phyloP scores from a whole-genome alignment of 2,888 invertebrate species.

The Ichneumon xanthorius region DNA sequence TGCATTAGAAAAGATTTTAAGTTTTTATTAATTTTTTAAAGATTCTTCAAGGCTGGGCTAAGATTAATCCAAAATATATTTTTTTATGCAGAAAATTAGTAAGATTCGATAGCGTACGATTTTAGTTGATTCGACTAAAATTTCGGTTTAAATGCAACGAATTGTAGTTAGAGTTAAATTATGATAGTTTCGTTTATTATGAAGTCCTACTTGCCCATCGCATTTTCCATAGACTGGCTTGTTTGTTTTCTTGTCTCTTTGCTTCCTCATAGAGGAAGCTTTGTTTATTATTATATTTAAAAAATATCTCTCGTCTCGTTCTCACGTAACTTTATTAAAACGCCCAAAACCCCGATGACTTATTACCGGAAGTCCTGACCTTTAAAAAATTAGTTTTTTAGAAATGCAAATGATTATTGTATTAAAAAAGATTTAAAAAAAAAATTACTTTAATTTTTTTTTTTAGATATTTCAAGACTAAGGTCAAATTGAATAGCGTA shows the following conservation, averaged over 20 bases:
- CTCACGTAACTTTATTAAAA: slow-evolving; percentile 42
- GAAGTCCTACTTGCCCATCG: background rate
- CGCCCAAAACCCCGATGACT: slow-evolving; percentile 52
- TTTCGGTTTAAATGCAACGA: no score
- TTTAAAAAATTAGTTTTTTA: background rate
- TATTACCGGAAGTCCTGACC: slow-evolving; percentile 66
- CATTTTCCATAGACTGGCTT: background rate
- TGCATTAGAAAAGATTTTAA: background rate
- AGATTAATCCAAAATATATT: no score
- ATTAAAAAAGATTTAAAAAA: no score
- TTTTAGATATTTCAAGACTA: no score
- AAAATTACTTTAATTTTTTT: no score
- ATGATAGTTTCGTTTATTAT: background rate
- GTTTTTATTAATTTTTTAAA: background rate
- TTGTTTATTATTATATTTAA: background rate
- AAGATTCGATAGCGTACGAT: no score
- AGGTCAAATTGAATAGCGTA: no score
- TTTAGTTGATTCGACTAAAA: no score
- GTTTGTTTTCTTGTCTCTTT: background rate
- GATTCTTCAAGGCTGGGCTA: background rate
- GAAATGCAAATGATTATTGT: no score
- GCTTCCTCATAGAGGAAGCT: no score
- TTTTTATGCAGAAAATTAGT: no score
- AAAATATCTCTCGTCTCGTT: background rate
- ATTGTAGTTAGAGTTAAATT: no score